Evolutionary conservation across 1,140 invertebrate genomes (phyloP), one percentile per base, ranked within the genome.

Genomic region (Choristoneura fumiferana): DNA sequence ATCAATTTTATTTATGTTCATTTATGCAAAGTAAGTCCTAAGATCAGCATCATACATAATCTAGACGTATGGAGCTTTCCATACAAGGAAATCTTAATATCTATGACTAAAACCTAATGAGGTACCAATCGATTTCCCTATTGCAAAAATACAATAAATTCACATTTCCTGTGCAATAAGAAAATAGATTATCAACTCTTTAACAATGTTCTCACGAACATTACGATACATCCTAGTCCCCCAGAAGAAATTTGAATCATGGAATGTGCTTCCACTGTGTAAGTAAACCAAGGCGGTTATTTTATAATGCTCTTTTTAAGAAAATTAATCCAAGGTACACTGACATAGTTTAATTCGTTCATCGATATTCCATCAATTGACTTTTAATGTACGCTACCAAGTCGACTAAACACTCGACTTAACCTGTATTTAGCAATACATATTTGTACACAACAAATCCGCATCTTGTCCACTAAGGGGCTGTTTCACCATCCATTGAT

Each of bases 1-100:
- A 73, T 78, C 66, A 69, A 72, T 81, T 54, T 81, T 77, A 72
- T 75, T 78, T 63, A 68, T 54, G 34, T 62, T 63, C 34, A 54
- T 54, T 49, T 33, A 49, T 49, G 43, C 22, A 76, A 69, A 67
- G 69, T 71, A 61, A 64, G 62, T 56, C 57, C 67, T 75, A 70
- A 67, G 60, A 71, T 60, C 73, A 58, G 66, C 57, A 60, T 67
- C 64, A 64, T 64, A 43, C 22, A n/a, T 29, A 61, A 57, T 60
- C 73, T 67, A 71, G 63, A 13, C 60, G 60, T 77, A 80, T 71
- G 69, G 73, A 76, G 61, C 54, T 66, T 17, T 73, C 71, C 78
- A 78, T 72, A 75, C 38, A 40, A 61, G 54, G 60, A 71, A 67
- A 65, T 63, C 68, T 76, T 68, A 63, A 70, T 49, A 62, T 65